Evolutionary conservation across 2,888 invertebrate species (phyloP), one percentile per base, ranked within the genome.

Genomic region (Rhyacophila evoluta): DNA sequence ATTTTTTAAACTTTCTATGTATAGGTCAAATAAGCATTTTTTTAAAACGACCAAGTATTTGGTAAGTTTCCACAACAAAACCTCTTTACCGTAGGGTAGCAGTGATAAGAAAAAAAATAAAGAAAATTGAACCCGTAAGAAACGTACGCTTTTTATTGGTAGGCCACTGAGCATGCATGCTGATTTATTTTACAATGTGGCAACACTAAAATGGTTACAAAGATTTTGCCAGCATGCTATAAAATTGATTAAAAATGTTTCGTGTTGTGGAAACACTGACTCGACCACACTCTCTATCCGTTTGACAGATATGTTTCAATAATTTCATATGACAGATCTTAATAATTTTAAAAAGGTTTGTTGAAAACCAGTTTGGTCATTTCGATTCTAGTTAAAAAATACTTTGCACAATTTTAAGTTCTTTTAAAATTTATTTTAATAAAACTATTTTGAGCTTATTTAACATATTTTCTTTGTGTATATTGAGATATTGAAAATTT

Each of bases 121-220:
- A 55, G 55, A 55, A 19, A 55, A 55, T 25, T 5, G 25, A 10
- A 55, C 25, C 41, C 55, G 8, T 10, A 55, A 55, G 55, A 25
- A 55, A 55, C 55, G 55, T 55, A 55, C 55, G 55, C 19, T 12
- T 55, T 55, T 55, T 55, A 55, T 55, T 55, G 25, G 55, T 12
- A 55, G 55, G 55, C 29, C 29, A 33, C 29, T 33, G 29, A 33
- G 29, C 55, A 55, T 55, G 19, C 55, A 55, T 55, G 55, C 55
- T 55, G 55, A 55, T 55, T 55, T 55, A 55, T 55, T 55, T 55
- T 55, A 55, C 55, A 55, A 55, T 55, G 55, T 19, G 55, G 55
- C 55, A 55, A 55, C 55, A 55, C 55, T 55, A 55, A 55, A 55
- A 55, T 19, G 55, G 55, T 55, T 19, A 19, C 25, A 12, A 55